A percentile compares a stretch with the other conserved stretches of the same genome.
Evolutionary conservation across 1,140 invertebrate genomes (phyloP).

Genomic region (Achatina immaculata): DNA sequence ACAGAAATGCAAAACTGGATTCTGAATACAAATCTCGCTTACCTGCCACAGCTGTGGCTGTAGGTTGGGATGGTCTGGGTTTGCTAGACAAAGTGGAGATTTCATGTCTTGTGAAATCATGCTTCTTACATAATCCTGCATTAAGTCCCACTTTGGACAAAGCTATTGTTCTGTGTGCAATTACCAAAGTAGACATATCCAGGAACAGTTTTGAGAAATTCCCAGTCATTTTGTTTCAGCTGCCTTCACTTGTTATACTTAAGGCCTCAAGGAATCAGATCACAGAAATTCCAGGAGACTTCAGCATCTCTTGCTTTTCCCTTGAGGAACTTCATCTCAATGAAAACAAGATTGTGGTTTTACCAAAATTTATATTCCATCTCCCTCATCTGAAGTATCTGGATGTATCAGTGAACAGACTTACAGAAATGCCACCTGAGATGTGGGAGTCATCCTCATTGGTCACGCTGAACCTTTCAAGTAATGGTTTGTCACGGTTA

Average conservation of each 20-base stretch:
- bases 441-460: slow-evolving; percentile 80
- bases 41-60: slow-evolving; percentile 88
- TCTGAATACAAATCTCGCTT: slow-evolving; percentile 77
- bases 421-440: slow-evolving; percentile 86
- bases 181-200: slow-evolving; percentile 94
- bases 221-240: slow-evolving; percentile 85
- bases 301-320: slow-evolving; percentile 73
- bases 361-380: slow-evolving; percentile 86
- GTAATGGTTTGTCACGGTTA: slow-evolving; percentile 89
- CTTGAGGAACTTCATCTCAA: slow-evolving; percentile 91
- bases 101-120: slow-evolving; percentile 83
- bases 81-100: slow-evolving; percentile 77
- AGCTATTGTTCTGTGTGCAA: slow-evolving; percentile 84
- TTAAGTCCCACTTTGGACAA: slow-evolving; percentile 43
- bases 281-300: slow-evolving; percentile 76
- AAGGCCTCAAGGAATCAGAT: slow-evolving; percentile 92
- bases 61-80: slow-evolving; percentile 89
- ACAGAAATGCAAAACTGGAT: slow-evolving; percentile 49
- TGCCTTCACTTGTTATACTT: slow-evolving; percentile 83
- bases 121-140: slow-evolving; percentile 55
- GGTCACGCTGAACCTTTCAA: slow-evolving; percentile 87
- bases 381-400: slow-evolving; percentile 85
- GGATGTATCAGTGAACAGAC: slow-evolving; percentile 94
- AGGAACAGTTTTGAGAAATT: slow-evolving; percentile 87
- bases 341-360: slow-evolving; percentile 85